Conservation (phyloP, 1,140 invertebrate genomes). For the Leptinotarsa texana region DNA sequence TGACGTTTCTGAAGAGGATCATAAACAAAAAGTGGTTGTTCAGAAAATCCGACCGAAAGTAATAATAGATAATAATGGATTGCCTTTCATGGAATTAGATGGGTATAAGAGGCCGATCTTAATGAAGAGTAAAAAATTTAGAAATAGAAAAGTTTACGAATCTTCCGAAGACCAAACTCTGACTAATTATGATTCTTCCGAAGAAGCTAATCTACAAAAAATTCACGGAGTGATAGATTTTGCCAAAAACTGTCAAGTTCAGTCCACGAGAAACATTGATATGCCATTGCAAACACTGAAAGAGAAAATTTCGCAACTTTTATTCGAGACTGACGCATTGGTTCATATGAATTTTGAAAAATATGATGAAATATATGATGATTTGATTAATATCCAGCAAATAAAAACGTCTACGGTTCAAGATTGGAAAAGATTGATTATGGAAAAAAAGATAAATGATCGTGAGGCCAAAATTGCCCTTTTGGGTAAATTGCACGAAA, state of each 20-base stretch:
- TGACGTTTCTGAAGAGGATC: constrained; percentile 25
- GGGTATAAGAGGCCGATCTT: constrained; percentile 43
- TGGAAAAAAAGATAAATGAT: constrained; percentile 41
- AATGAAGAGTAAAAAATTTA: neutral
- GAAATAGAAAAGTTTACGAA: neutral
- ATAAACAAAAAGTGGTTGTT: constrained; percentile 35
- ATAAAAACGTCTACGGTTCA: constrained; percentile 37
- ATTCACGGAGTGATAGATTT: constrained; percentile 34
- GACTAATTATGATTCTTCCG: constrained; percentile 21
- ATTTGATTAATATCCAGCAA: constrained; percentile 39
- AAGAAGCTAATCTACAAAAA: constrained; percentile 33
- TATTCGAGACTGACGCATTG: constrained; percentile 42
- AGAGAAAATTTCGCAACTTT: constrained; percentile 40
- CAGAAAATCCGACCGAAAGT: constrained; percentile 42
- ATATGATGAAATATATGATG: constrained; percentile 40
- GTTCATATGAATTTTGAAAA: constrained; percentile 41
- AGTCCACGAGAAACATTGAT: constrained; percentile 15
- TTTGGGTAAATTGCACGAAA: constrained; percentile 40
- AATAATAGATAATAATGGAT: constrained; percentile 47
- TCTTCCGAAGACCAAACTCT: neutral
- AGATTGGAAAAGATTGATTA: constrained; percentile 44
- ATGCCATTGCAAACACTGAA: constrained; percentile 42
- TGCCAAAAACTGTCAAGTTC: constrained; percentile 18
- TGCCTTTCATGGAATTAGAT: constrained; percentile 46
- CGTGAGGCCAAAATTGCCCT: constrained; percentile 39